A percentile compares a stretch with the other conserved stretches of the same genome.
Evolutionary conservation across 2,888 invertebrate species (phyloP).

Genomic region (Sipunculus nudus): DNA sequence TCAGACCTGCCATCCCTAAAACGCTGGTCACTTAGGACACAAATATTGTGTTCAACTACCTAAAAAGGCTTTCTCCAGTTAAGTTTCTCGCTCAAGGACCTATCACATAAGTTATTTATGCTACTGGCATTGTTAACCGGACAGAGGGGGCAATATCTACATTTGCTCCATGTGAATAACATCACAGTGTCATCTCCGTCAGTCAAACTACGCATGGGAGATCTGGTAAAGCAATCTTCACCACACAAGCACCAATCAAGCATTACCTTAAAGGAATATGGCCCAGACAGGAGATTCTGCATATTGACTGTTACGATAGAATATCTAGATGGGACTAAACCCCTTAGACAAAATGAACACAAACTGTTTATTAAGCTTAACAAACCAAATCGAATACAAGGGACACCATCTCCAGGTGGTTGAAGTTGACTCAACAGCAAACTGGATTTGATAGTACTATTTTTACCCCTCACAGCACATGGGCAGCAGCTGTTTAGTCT

Average conservation of each 20-base stretch:
- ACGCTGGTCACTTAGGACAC: conserved; percentile 33
- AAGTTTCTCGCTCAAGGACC: conserved; percentile 14
- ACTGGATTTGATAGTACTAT: conserved; percentile 23
- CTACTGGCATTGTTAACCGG: conserved; percentile 29
- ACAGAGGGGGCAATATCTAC: conserved; percentile 28
- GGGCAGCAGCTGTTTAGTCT: conserved; percentile 13
- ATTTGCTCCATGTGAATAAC: conserved; percentile 23
- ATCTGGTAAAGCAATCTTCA: conserved; percentile 27
- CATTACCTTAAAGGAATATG: conserved; percentile 9
- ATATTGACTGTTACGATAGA: conserved; percentile 14
- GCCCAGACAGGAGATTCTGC: conserved; percentile 20
- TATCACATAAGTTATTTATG: conserved; percentile 21
- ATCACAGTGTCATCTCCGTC: background rate
- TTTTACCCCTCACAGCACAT: conserved; percentile 24
- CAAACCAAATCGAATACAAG: conserved; percentile 24
- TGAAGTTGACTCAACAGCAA: conserved; percentile 13
- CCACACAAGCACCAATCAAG: conserved; percentile 19
- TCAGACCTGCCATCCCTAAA: conserved; percentile 25
- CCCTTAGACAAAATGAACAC: conserved; percentile 5
- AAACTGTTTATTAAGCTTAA: conserved; percentile 20
- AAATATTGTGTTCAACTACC: conserved; percentile 20
- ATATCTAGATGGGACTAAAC: conserved; percentile 22
- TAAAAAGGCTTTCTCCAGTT: conserved; percentile 17
- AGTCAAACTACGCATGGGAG: conserved; percentile 13
- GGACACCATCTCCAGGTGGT: conserved; percentile 28